Percentiles rank a stretch among this genome's conserved stretches.
phyloP scores from a whole-genome alignment of 1,140 invertebrate species.

The Drosophila busckii region DNA sequence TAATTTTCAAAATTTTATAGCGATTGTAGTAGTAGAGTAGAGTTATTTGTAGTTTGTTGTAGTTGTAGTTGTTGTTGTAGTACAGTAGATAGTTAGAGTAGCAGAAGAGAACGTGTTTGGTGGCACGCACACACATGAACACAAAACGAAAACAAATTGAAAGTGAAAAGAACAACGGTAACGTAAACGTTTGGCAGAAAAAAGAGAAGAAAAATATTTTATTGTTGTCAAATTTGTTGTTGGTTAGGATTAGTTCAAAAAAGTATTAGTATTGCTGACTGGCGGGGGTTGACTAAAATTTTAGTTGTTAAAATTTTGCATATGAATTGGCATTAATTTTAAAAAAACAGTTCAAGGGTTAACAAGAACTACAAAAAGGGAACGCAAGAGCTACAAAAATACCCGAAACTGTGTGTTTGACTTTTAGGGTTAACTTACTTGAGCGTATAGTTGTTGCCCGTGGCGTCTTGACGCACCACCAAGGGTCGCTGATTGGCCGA shows the following conservation, averaged over 20 bases:
- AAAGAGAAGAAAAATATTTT: no score
- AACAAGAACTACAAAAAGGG: no score
- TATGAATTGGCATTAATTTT: no score
- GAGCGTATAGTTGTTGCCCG: conserved; percentile 81
- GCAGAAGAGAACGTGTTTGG: conserved; percentile 28
- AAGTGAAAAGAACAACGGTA: conserved; percentile 38
- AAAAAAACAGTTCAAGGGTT: no score
- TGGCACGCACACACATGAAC: conserved; percentile 53
- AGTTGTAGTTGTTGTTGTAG: conserved; percentile 14
- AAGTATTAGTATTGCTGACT: no score
- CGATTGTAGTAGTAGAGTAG: conserved; percentile 35
- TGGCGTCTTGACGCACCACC: conserved; percentile 84
- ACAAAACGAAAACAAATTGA: conserved; percentile 20
- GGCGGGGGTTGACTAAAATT: no score
- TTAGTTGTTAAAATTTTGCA: no score
- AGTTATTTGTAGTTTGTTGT: conserved; percentile 26
- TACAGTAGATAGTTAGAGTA: conserved; percentile 41
- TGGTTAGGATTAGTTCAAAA: no score
- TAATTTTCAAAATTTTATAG: conserved; percentile 30
- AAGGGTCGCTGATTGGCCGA: conserved; percentile 80
- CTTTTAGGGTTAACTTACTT: conserved; percentile 83
- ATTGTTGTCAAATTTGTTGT: no score
- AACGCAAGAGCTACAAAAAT: no score
- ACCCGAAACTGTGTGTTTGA: not conserved
- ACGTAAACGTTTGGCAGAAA: not conserved